A percentile compares a stretch with the other conserved stretches of the same genome.
These are phyloP conservation scores for Philonicus albiceps DNA, from an alignment of 2,888 invertebrate species.

Conservation along the genomic window DNA sequence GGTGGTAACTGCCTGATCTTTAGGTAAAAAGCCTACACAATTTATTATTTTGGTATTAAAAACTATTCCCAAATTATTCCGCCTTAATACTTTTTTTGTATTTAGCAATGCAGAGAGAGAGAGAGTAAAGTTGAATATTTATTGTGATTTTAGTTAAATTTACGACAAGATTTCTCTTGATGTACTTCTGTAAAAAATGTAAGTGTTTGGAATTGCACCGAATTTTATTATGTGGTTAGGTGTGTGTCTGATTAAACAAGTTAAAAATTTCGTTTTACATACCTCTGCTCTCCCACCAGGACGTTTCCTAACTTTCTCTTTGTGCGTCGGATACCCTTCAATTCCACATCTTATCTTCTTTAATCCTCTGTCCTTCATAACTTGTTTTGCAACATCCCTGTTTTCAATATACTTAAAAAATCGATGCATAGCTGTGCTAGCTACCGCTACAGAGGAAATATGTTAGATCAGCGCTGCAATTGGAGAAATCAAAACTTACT, in stretches of 20 bases:
- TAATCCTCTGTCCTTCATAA: conserved; percentile 96
- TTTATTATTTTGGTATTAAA: too few species aligned
- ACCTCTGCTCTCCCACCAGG: conserved; percentile 96
- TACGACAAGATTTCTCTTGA: too few species aligned
- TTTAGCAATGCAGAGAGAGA: too few species aligned
- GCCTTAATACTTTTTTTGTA: too few species aligned
- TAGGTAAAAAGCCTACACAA: not conserved
- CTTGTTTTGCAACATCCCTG: conserved; percentile 98
- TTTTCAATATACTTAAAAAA: conserved; percentile 99
- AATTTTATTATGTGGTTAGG: too few species aligned
- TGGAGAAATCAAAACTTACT: conserved; percentile 66
- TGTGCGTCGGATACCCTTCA: conserved; percentile 99
- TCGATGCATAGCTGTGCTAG: conserved; percentile 93
- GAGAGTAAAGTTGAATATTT: too few species aligned
- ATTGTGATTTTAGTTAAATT: too few species aligned
- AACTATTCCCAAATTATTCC: too few species aligned
- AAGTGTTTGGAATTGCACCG: too few species aligned
- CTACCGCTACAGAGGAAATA: conserved; percentile 71
- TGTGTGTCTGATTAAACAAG: too few species aligned
- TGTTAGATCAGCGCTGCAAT: not conserved
- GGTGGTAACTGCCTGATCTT: not conserved
- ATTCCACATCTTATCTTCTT: conserved; percentile 99
- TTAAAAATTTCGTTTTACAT: too few species aligned
- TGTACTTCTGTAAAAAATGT: too few species aligned
- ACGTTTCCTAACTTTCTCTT: conserved; percentile 96